Conservation (phyloP, 2,113 vertebrate species). For the Sisor rabdophorus region DNA sequence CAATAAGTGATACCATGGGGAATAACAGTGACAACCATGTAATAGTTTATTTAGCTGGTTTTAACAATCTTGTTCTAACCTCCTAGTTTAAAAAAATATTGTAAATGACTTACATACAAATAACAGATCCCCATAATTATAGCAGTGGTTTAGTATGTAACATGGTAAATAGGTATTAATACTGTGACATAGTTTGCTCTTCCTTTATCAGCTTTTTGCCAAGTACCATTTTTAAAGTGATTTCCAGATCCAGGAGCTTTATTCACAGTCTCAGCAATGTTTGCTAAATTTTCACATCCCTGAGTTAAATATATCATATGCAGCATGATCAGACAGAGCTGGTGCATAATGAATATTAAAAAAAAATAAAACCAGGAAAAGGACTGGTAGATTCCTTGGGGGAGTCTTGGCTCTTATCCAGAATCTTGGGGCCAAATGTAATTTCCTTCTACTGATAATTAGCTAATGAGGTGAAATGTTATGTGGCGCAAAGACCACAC, state of each 20-base stretch:
- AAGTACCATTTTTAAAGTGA: not conserved
- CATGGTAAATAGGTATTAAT: not conserved
- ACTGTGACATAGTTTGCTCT: not conserved
- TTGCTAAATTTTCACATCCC: not conserved
- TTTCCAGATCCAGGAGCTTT: not conserved
- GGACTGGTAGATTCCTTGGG: not conserved
- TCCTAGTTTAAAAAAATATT: too few relatives aligned
- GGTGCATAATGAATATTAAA: not conserved
- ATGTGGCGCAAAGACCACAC: too few relatives aligned
- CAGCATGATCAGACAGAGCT: not conserved
- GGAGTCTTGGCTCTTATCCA: not conserved
- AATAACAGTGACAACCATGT: too few relatives aligned
- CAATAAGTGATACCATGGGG: too few relatives aligned
- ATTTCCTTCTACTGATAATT: not conserved
- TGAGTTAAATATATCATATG: constrained; percentile 6
- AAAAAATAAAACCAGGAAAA: not conserved
- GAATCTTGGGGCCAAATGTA: not conserved
- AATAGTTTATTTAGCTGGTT: too few relatives aligned
- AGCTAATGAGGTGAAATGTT: not conserved
- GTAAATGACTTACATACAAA: not conserved
- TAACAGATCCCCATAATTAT: not conserved
- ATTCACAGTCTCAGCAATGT: not conserved
- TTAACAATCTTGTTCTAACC: too few relatives aligned
- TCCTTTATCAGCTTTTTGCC: not conserved
- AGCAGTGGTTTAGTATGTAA: not conserved